Conservation (phyloP, 2,797 vertebrate species). For the Semaprochilodus insignis region DNA sequence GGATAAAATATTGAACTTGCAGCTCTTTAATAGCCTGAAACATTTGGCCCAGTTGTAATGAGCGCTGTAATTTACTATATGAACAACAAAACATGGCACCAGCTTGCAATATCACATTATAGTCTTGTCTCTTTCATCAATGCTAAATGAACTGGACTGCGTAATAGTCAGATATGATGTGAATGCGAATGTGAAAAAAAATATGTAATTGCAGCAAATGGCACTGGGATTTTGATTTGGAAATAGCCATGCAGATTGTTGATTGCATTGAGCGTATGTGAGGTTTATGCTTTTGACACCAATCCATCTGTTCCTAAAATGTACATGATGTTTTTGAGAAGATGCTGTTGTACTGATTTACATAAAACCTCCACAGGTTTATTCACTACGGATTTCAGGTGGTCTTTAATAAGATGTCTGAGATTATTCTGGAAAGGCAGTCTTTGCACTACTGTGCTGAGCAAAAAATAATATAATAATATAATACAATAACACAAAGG, state of each 20-base stretch:
- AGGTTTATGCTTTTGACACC: constrained; percentile 10
- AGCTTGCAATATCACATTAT: constrained; percentile 23
- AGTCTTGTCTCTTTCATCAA: constrained; percentile 8
- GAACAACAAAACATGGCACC: constrained; percentile 31
- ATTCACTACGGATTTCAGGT: constrained; percentile 34
- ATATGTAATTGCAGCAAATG: constrained; percentile 19
- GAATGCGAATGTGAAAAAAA: constrained; percentile 25
- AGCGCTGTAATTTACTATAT: constrained; percentile 31
- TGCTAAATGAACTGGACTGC: constrained; percentile 32
- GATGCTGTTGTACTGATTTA: constrained; percentile 7
- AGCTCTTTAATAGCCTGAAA: constrained; percentile 11
- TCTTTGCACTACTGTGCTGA: constrained; percentile 5
- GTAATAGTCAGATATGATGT: constrained; percentile 34
- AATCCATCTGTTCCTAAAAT: constrained; percentile 39
- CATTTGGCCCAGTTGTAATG: constrained; percentile 34
- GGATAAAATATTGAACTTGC: background rate
- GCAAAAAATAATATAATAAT: constrained; percentile 30
- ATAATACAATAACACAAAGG: background rate
- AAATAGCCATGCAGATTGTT: constrained; percentile 36
- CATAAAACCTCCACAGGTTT: constrained; percentile 20
- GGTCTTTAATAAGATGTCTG: constrained; percentile 8
- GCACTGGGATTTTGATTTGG: constrained; percentile 38
- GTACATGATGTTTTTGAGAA: constrained; percentile 6
- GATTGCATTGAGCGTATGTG: constrained; percentile 42
- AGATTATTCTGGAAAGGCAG: constrained; percentile 18